Evolutionary conservation across 2,797 vertebrate species (phyloP).

Genomic region (Chaunax sp.): DNA sequence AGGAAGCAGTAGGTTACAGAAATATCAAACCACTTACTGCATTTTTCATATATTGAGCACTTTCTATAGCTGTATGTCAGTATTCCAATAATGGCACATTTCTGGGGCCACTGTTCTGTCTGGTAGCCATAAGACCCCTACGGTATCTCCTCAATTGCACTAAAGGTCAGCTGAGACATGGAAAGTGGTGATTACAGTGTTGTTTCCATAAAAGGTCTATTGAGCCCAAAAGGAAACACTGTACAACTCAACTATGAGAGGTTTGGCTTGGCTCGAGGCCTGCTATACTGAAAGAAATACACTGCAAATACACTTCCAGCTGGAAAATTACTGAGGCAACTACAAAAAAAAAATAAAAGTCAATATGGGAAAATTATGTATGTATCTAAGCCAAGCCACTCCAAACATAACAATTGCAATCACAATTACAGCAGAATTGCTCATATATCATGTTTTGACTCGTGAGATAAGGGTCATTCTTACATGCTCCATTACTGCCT

Average conservation of each 20-base stretch:
- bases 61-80: neutral
- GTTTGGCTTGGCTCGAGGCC: constrained; percentile 56
- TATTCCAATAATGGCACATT: constrained; percentile 17
- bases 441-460: constrained; percentile 34
- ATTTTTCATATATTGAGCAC: constrained; percentile 11
- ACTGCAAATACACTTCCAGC: constrained; percentile 17
- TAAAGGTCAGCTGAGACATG: constrained; percentile 33
- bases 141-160: constrained; percentile 15
- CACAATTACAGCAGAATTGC: constrained; percentile 34
- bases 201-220: constrained; percentile 48
- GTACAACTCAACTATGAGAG: constrained; percentile 31
- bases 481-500: neutral
- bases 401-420: constrained; percentile 49
- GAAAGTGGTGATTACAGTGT: constrained; percentile 49
- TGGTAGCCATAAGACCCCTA: constrained; percentile 10
- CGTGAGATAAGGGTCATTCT: constrained; percentile 28
- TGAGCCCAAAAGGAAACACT: constrained; percentile 53
- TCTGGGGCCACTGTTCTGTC: constrained; percentile 26
- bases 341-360: constrained; percentile 16
- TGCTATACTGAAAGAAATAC: constrained; percentile 40
- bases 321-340: constrained; percentile 25
- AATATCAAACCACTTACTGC: constrained; percentile 19
- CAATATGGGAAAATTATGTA: constrained; percentile 16
- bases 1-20: neutral
- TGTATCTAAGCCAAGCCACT: neutral